Evolutionary conservation across 1,140 invertebrate species (phyloP).

Genomic region (Sipha flava): DNA sequence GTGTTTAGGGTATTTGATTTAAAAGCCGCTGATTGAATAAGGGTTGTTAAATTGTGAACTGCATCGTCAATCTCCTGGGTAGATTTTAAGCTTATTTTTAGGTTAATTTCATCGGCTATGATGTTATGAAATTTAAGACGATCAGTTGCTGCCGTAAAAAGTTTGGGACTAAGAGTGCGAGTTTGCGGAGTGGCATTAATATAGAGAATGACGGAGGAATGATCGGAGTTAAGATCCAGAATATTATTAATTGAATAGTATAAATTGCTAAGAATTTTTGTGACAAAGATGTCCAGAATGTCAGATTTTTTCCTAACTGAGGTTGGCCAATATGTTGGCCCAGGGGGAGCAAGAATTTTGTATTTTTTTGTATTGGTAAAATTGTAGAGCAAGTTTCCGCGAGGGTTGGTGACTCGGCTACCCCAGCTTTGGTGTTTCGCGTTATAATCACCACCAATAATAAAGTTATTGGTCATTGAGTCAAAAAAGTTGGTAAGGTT

Average conservation of each 20-base stretch:
- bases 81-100: too few relatives aligned
- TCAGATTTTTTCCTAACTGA: background rate
- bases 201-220: background rate
- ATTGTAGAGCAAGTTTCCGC: background rate
- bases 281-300: background rate
- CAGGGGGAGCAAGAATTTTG: background rate
- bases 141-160: background rate
- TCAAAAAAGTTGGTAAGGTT: slow-evolving; percentile 40
- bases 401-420: background rate
- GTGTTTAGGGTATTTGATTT: too few relatives aligned
- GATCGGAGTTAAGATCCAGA: background rate
- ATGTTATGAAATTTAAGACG: background rate
- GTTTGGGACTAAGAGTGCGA: background rate
- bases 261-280: background rate
- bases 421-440: background rate
- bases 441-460: slow-evolving; percentile 32
- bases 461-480: slow-evolving; percentile 40
- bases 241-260: background rate
- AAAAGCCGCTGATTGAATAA: too few relatives aligned
- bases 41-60: too few relatives aligned
- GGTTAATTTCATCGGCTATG: too few relatives aligned
- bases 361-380: background rate
- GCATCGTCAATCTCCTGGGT: too few relatives aligned
- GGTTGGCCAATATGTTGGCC: background rate
- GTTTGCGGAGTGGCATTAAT: background rate